Evolutionary conservation across 2,113 vertebrate species (phyloP).

Genomic region (Prionailurus viverrinus): DNA sequence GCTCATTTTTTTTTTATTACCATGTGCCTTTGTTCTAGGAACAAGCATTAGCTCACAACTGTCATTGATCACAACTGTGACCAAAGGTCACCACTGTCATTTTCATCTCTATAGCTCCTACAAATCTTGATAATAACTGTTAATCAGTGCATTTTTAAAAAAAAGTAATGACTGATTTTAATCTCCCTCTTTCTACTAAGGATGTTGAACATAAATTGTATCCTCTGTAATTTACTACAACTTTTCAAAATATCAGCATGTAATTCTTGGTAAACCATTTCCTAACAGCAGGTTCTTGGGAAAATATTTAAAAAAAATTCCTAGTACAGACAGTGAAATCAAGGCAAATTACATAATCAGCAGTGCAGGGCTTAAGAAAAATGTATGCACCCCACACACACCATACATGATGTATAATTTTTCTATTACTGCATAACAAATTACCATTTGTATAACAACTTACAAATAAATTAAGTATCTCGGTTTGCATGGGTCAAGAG

Average conservation of each 20-base stretch:
- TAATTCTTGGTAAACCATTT: neutral
- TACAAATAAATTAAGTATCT: neutral
- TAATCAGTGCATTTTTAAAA: neutral
- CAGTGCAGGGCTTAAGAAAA: neutral
- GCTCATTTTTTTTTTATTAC: neutral
- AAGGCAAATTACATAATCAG: neutral
- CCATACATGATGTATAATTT: fast-evolving
- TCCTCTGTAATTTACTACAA: neutral
- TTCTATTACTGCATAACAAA: neutral
- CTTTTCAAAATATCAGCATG: neutral
- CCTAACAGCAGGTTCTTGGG: neutral
- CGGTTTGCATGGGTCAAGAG: neutral
- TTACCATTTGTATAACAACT: neutral
- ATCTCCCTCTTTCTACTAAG: neutral
- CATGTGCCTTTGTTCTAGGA: neutral
- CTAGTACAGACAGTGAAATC: neutral
- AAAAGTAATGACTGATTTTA: neutral
- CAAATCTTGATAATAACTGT: neutral
- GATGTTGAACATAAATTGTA: neutral
- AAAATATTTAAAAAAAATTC: neutral
- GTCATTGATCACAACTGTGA: too few relatives aligned
- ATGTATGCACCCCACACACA: neutral
- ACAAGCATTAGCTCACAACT: neutral
- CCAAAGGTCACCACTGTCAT: neutral
- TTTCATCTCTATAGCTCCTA: neutral